Evolutionary conservation across 2,888 invertebrate species (phyloP).

Genomic region (Ypsolopha sequella): DNA sequence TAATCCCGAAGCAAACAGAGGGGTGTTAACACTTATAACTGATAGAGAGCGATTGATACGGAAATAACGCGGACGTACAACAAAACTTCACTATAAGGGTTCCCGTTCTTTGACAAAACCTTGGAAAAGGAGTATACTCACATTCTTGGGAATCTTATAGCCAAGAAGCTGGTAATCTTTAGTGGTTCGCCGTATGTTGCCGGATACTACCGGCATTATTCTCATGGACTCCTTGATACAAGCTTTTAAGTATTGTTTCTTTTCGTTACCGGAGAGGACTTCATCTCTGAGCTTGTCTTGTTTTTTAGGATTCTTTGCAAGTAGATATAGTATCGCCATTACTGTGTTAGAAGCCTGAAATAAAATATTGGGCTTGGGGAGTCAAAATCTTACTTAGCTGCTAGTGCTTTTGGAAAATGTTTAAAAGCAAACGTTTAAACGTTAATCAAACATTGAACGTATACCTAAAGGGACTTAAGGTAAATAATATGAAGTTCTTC

Average conservation of each 20-base stretch:
- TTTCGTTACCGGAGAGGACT: slow-evolving; percentile 51
- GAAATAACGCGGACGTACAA: neutral
- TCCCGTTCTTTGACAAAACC: too few relatives aligned
- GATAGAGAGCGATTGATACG: too few relatives aligned
- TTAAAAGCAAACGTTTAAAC: too few relatives aligned
- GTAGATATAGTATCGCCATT: slow-evolving; percentile 57
- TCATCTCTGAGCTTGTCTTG: slow-evolving; percentile 64
- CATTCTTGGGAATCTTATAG: slow-evolving; percentile 65
- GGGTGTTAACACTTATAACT: too few relatives aligned
- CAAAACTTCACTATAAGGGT: too few relatives aligned
- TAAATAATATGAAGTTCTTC: too few relatives aligned
- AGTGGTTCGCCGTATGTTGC: slow-evolving; percentile 47
- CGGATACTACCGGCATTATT: slow-evolving; percentile 62
- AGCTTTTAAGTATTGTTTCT: slow-evolving; percentile 69
- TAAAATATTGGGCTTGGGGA: too few relatives aligned
- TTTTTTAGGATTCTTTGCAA: slow-evolving; percentile 66
- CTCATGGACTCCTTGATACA: slow-evolving; percentile 75
- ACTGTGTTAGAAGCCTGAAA: slow-evolving; percentile 66
- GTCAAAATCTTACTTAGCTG: too few relatives aligned
- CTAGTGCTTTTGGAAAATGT: too few relatives aligned
- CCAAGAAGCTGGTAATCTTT: slow-evolving; percentile 61
- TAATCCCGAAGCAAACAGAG: too few relatives aligned
- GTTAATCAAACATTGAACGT: too few relatives aligned
- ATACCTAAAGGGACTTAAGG: too few relatives aligned
- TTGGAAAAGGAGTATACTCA: slow-evolving; percentile 14